Evolutionary conservation across 2,113 vertebrate species (phyloP).

Genomic region (Limnothrissa miodon): DNA sequence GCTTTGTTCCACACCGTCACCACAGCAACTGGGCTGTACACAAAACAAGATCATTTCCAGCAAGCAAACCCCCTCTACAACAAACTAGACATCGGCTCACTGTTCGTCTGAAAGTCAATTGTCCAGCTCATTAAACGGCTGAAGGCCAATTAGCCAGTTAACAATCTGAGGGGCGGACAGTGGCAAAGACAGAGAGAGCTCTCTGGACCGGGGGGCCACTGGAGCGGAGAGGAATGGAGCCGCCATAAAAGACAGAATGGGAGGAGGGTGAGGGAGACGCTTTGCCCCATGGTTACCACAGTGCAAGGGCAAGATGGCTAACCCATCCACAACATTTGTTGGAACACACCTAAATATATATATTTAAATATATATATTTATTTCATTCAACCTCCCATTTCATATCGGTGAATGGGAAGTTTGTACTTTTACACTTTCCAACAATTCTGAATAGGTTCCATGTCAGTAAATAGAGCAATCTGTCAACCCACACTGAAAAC

Average conservation of each 20-base stretch:
- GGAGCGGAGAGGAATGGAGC: not conserved
- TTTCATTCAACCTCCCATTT: no score
- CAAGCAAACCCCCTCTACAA: not conserved
- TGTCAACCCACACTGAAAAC: not conserved
- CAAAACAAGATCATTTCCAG: not conserved
- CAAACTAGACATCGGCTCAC: conserved; percentile 25
- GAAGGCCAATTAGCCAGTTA: conserved; percentile 47
- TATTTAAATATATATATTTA: no score
- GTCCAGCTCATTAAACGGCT: conserved; percentile 49
- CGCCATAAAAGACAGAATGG: not conserved
- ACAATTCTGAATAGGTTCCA: not conserved
- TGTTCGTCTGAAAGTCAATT: conserved; percentile 28
- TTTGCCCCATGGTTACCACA: not conserved
- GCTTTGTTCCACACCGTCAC: not conserved
- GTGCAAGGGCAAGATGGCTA: not conserved
- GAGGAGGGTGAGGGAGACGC: not conserved
- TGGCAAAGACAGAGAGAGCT: not conserved
- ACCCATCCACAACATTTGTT: not conserved
- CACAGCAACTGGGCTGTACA: not conserved
- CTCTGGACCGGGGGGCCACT: not conserved
- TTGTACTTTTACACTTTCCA: not conserved
- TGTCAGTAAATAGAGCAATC: not conserved
- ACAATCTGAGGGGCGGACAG: conserved; percentile 21
- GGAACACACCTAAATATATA: no score
- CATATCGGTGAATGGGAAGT: not conserved